phyloP scores from a whole-genome alignment of 2,113 vertebrate species.

The Lipotes vexillifer region DNA sequence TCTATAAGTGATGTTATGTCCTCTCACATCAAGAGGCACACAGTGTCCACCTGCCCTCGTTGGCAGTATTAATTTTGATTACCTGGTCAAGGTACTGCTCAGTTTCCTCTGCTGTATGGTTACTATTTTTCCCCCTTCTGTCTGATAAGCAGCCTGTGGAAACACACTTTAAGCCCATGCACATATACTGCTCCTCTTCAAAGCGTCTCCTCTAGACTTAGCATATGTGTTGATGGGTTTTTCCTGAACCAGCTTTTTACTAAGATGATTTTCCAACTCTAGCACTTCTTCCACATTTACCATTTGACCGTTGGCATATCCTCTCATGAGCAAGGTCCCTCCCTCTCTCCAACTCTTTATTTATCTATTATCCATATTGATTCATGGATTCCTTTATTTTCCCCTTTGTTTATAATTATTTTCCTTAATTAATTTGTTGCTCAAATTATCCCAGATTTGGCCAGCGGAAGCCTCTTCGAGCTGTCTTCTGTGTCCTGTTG shows the following conservation, averaged over 20 bases:
- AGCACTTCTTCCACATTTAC: neutral
- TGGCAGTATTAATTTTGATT: slow-evolving; percentile 20
- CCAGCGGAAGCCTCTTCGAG: neutral
- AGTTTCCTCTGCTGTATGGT: neutral
- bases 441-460: neutral
- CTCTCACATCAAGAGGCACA: neutral
- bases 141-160: neutral
- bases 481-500: neutral
- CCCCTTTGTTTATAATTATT: neutral
- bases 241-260: neutral
- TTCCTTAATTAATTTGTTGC: neutral
- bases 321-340: neutral
- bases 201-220: neutral
- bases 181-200: neutral
- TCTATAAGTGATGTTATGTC: neutral
- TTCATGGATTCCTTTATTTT: neutral
- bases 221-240: neutral
- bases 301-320: neutral
- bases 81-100: neutral
- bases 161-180: neutral
- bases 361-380: neutral
- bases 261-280: neutral
- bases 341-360: neutral
- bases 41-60: neutral
- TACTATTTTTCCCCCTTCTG: neutral